Evolutionary conservation across 2,888 invertebrate species (phyloP).

Genomic region (Neuroscelio doddi): DNA sequence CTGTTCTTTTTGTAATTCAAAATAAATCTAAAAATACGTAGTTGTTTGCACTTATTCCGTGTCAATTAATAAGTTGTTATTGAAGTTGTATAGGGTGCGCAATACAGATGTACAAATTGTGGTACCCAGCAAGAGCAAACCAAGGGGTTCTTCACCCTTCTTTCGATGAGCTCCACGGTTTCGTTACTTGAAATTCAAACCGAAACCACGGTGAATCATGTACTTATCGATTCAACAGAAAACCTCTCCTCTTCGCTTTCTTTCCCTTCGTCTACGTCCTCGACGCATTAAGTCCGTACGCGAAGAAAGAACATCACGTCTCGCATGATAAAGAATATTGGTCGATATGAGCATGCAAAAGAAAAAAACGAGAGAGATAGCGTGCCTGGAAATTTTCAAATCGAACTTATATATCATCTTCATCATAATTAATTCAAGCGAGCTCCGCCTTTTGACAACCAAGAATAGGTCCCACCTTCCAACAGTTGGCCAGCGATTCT

Average conservation of each 20-base stretch:
- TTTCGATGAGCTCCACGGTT: slow-evolving; percentile 31
- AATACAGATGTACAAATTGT: slow-evolving; percentile 32
- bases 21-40: no score
- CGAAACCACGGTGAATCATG: slow-evolving; percentile 65
- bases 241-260: slow-evolving; percentile 39
- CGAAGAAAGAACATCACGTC: slow-evolving; percentile 55
- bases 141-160: slow-evolving; percentile 41
- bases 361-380: slow-evolving; percentile 1
- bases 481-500: slow-evolving; percentile 33
- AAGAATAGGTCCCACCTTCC: slow-evolving; percentile 13
- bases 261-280: slow-evolving; percentile 35
- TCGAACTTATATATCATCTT: slow-evolving; percentile 32
- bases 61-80: slow-evolving; percentile 21
- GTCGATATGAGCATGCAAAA: slow-evolving; percentile 31
- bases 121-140: slow-evolving; percentile 29
- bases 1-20: no score
- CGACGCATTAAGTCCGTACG: slow-evolving; percentile 41
- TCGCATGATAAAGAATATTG: slow-evolving; percentile 54
- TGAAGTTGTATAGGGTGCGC: slow-evolving; percentile 22
- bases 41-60: no score
- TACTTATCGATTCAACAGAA: slow-evolving; percentile 66
- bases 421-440: slow-evolving; percentile 51
- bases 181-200: slow-evolving; percentile 63
- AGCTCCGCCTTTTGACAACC: slow-evolving; percentile 37
- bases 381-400: slow-evolving; percentile 16